Conservation (phyloP, 1,140 invertebrate genomes). For the Rhizoglyphus robini region DNA sequence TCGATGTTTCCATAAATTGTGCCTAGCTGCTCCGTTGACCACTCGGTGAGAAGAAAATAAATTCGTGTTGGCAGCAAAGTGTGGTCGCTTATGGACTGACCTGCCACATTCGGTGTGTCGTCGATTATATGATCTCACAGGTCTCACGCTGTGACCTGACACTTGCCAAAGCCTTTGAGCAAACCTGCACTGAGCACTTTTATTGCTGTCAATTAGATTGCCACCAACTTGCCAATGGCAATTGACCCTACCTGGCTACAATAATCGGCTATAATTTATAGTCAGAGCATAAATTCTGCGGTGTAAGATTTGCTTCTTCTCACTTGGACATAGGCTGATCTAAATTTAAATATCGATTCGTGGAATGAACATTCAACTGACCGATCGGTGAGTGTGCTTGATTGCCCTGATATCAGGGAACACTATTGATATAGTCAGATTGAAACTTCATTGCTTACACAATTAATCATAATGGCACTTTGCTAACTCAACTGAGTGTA, state of each 20-base stretch:
- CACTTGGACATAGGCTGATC: too few species aligned
- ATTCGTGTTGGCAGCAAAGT: background rate
- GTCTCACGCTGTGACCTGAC: background rate
- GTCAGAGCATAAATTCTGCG: background rate
- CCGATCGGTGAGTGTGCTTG: too few species aligned
- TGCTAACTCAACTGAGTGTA: too few species aligned
- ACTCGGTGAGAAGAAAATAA: background rate
- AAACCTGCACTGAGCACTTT: background rate
- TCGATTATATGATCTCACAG: constrained; percentile 12
- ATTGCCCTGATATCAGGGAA: too few species aligned
- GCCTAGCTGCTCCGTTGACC: background rate
- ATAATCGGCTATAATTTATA: background rate
- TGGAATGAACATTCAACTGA: too few species aligned
- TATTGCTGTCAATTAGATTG: constrained; percentile 4
- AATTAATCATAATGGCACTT: too few species aligned
- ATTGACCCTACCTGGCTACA: background rate
- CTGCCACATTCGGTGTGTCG: background rate
- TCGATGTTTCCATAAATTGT: constrained; percentile 13
- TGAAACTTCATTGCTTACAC: too few species aligned
- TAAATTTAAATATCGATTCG: too few species aligned
- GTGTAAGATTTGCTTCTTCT: too few species aligned
- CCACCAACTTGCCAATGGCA: constrained; percentile 7
- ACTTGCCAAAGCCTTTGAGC: constrained; percentile 1
- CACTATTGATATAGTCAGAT: too few species aligned
- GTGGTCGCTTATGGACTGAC: background rate